Conservation (phyloP, 2,113 vertebrate genomes). For the Pheucticus melanocephalus region DNA sequence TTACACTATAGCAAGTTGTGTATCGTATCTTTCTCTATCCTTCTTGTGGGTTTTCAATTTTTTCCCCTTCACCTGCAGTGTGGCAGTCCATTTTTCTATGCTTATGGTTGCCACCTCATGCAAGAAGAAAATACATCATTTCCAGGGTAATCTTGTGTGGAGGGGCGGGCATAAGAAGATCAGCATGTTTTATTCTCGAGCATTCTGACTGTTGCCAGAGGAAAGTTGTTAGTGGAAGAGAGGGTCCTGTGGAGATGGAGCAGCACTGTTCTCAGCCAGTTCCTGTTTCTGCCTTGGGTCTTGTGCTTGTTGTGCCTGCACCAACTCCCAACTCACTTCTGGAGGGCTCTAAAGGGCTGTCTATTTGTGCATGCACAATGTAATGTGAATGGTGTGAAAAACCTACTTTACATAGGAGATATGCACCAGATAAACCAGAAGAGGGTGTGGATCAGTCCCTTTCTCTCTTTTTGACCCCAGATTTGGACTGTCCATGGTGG, state of each 20-base stretch:
- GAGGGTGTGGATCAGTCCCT: rapidly evolving
- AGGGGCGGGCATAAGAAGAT: neutral
- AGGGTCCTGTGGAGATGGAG: neutral
- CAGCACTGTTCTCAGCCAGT: neutral
- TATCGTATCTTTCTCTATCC: neutral
- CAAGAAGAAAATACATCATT: neutral
- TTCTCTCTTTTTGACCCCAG: neutral
- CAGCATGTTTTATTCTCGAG: neutral
- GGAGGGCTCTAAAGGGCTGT: neutral
- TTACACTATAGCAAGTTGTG: neutral
- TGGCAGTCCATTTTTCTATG: neutral
- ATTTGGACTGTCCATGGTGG: neutral
- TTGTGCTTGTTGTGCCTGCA: neutral
- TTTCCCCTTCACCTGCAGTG: neutral
- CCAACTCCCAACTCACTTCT: rapidly evolving
- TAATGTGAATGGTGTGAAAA: rapidly evolving
- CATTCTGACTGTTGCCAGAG: neutral
- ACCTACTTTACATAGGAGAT: neutral
- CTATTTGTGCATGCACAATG: neutral
- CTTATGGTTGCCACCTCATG: neutral
- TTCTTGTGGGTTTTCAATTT: neutral
- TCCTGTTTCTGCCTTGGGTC: neutral
- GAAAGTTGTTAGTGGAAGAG: neutral
- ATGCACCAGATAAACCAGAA: neutral
- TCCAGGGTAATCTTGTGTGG: neutral